Percentiles rank a stretch among this genome's conserved stretches.
Conservation (phyloP, 2,888 invertebrate genomes). For the Augochlorella aurata region DNA sequence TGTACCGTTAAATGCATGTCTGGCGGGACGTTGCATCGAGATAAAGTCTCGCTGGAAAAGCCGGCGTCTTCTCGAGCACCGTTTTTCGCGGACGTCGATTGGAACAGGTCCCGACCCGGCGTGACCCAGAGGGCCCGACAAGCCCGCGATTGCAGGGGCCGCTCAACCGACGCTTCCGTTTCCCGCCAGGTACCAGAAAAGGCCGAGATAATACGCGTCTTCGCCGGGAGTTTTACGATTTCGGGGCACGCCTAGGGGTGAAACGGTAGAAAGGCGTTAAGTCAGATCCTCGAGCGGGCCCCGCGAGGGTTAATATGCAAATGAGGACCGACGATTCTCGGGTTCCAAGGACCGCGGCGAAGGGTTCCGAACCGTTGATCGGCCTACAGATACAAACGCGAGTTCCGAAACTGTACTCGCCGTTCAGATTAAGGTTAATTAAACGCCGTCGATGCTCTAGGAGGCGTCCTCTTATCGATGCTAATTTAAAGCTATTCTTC, state of each 20-base stretch:
- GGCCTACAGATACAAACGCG: neutral
- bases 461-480: neutral
- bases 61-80: neutral
- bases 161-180: constrained; percentile 33
- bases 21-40: constrained; percentile 46
- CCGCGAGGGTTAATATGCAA: constrained; percentile 77
- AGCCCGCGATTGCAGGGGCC: constrained; percentile 27
- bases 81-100: constrained; percentile 17
- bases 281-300: constrained; percentile 72
- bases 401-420: neutral
- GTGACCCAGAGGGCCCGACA: constrained; percentile 12
- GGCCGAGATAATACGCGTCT: constrained; percentile 49
- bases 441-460: constrained; percentile 9
- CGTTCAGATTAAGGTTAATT: constrained; percentile 1
- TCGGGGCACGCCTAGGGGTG: constrained; percentile 15
- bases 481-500: constrained; percentile 26
- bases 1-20: constrained; percentile 61
- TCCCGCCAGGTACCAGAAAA: constrained; percentile 19
- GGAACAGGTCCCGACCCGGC: neutral
- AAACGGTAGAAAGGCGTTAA: constrained; percentile 78
- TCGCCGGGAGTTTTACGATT: constrained; percentile 60
- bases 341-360: constrained; percentile 10
- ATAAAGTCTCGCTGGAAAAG: constrained; percentile 45
- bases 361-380: constrained; percentile 47
- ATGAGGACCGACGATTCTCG: constrained; percentile 57